Base-by-base conservation (phyloP, 2,888 invertebrate genomes). In the Priocnemis perturbator region DNA sequence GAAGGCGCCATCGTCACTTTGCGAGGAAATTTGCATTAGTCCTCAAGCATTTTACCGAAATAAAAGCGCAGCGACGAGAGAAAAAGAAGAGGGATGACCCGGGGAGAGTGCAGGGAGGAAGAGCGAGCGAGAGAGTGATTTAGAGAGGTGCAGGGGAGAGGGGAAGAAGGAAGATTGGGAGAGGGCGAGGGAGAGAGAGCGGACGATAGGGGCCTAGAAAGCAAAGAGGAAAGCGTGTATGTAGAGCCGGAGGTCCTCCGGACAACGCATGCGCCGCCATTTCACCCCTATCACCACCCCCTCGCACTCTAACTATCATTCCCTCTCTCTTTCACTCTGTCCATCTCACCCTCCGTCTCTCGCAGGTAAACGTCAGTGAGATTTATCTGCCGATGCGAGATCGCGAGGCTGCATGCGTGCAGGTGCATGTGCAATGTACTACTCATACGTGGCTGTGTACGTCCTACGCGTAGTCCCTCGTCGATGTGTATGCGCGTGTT, bases 331-430 rank as follows among this genome's bases (percentile, higher is more conserved):
- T 47, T 47, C 50, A 17, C 52, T 68, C 47, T 52, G 37, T 37
- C 37, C 37, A 37, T 37, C 37, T 37, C 37, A 37, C 37, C 60
- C 66, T 62, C 79, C 77, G 73, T 77, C 69, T 72, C 66, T 74
- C 77, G 73, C 81, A 80, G 83, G 83, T 85, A 85, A 86, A 83
- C 85, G 83, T 83, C 85, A 78, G 80, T 69, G 85, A 86, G 86
- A 87, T 87, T 87, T 88, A 88, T 88, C 86, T 82, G 83, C 73
- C 86, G 83, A 85, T 86, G 85, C 81, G 83, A 84, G 82, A 85
- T 85, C 83, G 79, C 75, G 82, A 83, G 84, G 74, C 44, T 71
- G 78, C 75, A 72, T 68, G 74, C 73, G 74, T 71, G 74, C 77
- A 77, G 71, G 76, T 76, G 76, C 74, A 74, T 71, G 72, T 74